A percentile compares a stretch with the other conserved stretches of the same genome.
phyloP scores from a whole-genome alignment of 2,888 invertebrate species.

The Pseudococcus jackbeardsleyi region DNA sequence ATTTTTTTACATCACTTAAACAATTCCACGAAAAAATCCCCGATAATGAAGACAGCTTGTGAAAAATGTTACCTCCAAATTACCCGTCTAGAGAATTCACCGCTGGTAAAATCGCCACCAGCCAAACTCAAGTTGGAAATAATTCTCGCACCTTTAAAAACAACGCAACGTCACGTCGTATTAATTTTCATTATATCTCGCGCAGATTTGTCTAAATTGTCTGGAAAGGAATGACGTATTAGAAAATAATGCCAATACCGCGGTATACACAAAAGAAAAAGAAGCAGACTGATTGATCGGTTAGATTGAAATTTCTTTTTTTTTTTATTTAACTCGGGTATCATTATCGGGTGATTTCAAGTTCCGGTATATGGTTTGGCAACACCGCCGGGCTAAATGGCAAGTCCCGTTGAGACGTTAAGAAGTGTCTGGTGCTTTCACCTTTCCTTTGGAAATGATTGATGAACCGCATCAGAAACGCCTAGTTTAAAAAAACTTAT shows the following conservation, averaged over 20 bases:
- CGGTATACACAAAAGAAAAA: background rate
- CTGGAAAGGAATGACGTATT: slow-evolving; percentile 12
- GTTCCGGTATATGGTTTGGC: slow-evolving; percentile 49
- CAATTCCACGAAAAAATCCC: no score
- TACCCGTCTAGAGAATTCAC: background rate
- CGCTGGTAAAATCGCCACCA: background rate
- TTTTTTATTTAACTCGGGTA: slow-evolving; percentile 23
- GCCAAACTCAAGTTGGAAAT: background rate
- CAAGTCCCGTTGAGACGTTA: slow-evolving; percentile 59
- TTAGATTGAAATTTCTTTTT: slow-evolving; percentile 37
- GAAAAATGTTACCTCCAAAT: background rate
- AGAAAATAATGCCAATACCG: background rate
- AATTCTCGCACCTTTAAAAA: background rate
- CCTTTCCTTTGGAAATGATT: slow-evolving; percentile 58
- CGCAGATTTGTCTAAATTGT: slow-evolving; percentile 46
- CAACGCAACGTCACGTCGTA: background rate
- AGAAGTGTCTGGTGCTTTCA: slow-evolving; percentile 53
- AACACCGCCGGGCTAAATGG: slow-evolving; percentile 44
- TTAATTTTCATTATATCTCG: slow-evolving; percentile 39
- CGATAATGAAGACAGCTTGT: no score
- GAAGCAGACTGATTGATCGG: slow-evolving; percentile 40
- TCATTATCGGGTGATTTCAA: slow-evolving; percentile 46
- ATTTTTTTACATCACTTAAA: no score
- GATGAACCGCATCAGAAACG: slow-evolving; percentile 63
- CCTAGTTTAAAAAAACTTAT: slow-evolving; percentile 56